phyloP scores from a whole-genome alignment of 2,113 vertebrate genomes.

The Sebastes schlegelii region DNA sequence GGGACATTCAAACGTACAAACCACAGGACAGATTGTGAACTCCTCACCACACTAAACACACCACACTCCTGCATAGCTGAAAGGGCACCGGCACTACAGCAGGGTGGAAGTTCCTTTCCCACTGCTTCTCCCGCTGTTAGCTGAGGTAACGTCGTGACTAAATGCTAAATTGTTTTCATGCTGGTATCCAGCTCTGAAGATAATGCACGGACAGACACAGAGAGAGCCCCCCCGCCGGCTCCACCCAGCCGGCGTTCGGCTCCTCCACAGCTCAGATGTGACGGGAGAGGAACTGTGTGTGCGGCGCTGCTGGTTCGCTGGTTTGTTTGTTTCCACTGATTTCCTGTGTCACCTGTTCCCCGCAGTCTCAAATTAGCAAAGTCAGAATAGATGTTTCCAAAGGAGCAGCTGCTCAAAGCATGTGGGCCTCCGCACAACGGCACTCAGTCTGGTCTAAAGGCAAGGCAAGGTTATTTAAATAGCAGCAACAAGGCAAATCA shows the following conservation, averaged over 20 bases:
- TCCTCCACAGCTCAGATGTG: no score
- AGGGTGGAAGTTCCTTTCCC: no score
- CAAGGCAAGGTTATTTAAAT: no score
- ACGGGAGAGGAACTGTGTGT: no score
- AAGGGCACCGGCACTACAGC: no score
- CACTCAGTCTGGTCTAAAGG: not conserved
- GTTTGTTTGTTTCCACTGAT: conserved; percentile 12
- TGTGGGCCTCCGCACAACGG: not conserved
- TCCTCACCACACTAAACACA: no score
- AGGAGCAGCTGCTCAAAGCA: conserved; percentile 7
- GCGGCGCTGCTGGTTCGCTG: not conserved
- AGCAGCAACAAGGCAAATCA: no score
- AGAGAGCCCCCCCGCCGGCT: not conserved
- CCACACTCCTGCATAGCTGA: no score
- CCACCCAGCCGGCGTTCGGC: conserved; percentile 10
- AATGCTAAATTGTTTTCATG: conserved; percentile 52
- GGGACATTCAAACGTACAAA: no score
- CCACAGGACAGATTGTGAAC: no score
- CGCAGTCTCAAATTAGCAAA: conserved; percentile 27
- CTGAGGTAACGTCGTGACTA: conserved; percentile 12
- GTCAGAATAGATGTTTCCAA: not conserved
- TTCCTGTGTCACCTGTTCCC: conserved; percentile 9
- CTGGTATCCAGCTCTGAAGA: conserved; percentile 51
- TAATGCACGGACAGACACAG: conserved; percentile 3
- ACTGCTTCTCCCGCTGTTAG: not conserved